Evolutionary conservation across 2,797 vertebrate species (phyloP), one percentile per base, ranked within the genome.

Genomic region (Xenopus petersii): DNA sequence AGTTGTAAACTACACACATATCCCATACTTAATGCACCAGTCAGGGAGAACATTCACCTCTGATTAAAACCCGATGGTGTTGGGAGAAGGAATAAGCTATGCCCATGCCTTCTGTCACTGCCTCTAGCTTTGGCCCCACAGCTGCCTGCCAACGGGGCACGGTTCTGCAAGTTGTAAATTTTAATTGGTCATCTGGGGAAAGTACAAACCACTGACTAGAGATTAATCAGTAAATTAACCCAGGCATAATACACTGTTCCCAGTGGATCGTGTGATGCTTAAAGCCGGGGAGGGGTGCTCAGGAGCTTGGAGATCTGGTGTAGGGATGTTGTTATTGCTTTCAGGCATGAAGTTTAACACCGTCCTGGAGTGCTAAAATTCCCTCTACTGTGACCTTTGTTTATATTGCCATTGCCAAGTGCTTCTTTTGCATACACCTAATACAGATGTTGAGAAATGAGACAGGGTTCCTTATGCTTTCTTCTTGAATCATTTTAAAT

Each of bases 191-290:
- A 96, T 98, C 96, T 98, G 96, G 96, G 97, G 96, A 97, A 97
- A 98, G 94, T 93, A 92, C 94, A 95, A 96, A 97, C 94, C 94
- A 94, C 95, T 95, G 96, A 94, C 95, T 97, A 92, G 97, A 98
- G 96, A 98, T 98, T 98, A 96, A 98, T 99, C 95, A 98, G 95
- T 96, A 97, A 98, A 98, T 98, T 97, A 98, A 98, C 97, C 95
- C 93, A 98, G 94, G 93, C 95, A 95, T 97, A 96, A 97, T 96
- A 95, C 94, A 93, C 92, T 88, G 92, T 84, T 96, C 96, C 97
- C 97, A 92, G 87, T 82, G 94, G 97, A 94, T 90, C 80, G 70
- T 67, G 81, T 72, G 92, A 93, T 90, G 93, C 95, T 90, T 87
- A 89, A 94, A 21, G 93, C 94, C 92, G 90, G 87, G 86, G 86